Conservation (phyloP, 2,888 invertebrate species). For the Oasisia sp. region DNA sequence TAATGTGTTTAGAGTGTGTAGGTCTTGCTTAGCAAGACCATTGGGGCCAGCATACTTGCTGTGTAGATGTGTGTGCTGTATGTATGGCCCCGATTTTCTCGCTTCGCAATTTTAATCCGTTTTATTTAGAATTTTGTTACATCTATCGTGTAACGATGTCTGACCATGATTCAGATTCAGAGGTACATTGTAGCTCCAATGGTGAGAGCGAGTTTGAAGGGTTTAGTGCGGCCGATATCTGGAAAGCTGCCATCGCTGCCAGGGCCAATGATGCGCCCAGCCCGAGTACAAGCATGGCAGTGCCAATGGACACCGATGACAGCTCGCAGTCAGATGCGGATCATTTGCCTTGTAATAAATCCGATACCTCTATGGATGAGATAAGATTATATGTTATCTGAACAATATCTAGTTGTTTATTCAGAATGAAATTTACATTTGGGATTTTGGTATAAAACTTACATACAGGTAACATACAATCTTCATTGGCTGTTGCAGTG, state of each 20-base stretch:
- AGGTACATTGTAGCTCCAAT: not conserved
- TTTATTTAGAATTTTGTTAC: no score
- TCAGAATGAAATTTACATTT: not conserved
- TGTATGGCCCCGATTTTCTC: no score
- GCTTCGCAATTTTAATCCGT: not conserved
- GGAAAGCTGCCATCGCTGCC: not conserved
- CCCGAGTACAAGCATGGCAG: not conserved
- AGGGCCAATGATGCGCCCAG: no score
- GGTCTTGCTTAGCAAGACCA: no score
- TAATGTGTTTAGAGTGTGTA: no score
- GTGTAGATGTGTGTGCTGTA: no score
- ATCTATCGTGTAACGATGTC: not conserved
- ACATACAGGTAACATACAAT: not conserved
- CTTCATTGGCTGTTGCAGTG: not conserved
- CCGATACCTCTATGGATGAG: not conserved
- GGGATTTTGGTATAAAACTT: not conserved
- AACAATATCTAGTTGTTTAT: not conserved
- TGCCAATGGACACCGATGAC: not conserved
- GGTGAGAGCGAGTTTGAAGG: not conserved
- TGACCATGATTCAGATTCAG: not conserved
- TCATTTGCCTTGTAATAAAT: not conserved
- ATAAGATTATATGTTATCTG: not conserved
- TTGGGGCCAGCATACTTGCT: no score
- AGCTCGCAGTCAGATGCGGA: not conserved
- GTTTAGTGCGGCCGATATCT: not conserved